Conservation (phyloP, 2,113 vertebrate genomes). For the Gavialis gangeticus region DNA sequence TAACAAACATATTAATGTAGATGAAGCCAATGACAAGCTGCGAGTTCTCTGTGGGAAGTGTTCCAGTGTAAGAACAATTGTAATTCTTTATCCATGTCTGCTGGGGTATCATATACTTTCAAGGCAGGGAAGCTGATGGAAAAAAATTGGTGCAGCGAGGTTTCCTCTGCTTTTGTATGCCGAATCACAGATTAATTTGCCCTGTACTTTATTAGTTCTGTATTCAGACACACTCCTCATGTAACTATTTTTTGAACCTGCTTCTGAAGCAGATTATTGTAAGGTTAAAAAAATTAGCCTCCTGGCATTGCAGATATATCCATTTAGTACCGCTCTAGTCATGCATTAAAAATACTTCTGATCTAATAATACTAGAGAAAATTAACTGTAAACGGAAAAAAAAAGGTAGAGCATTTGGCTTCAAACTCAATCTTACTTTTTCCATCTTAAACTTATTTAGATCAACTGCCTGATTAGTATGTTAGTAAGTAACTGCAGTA, state of each 20-base stretch:
- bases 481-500: background rate
- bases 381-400: constrained; percentile 27
- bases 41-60: constrained; percentile 8
- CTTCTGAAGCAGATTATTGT: constrained; percentile 29
- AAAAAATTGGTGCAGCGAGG: background rate
- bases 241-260: constrained; percentile 28
- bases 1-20: constrained; percentile 13
- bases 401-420: background rate
- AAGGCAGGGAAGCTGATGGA: background rate
- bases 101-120: background rate
- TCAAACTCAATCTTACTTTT: background rate
- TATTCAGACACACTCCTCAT: background rate
- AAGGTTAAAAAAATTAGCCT: background rate
- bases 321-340: background rate
- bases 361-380: constrained; percentile 23
- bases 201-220: background rate
- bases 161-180: background rate
- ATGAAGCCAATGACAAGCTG: constrained; percentile 2
- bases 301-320: background rate
- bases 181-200: constrained; percentile 40
- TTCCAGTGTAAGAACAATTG: constrained; percentile 4
- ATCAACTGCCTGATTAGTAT: background rate
- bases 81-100: background rate
- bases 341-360: constrained; percentile 30
- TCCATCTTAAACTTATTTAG: constrained; percentile 5